Percentiles rank a stretch among this genome's conserved stretches.
Conservation (phyloP, 2,888 invertebrate species). For the Nephrotoma guestfalica region DNA sequence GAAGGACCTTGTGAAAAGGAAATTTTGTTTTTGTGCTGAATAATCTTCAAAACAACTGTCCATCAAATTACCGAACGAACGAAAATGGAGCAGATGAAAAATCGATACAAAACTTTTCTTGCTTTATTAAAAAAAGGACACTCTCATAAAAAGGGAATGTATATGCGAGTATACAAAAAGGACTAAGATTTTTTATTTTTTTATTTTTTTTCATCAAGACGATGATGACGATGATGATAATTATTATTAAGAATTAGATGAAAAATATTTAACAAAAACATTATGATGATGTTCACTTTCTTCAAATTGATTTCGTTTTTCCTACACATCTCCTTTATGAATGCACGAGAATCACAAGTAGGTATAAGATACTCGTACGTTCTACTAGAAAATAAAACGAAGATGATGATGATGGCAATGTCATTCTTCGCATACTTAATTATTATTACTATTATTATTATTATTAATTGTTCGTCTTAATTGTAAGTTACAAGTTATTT, state of each 20-base stretch:
- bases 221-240: background rate
- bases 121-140: background rate
- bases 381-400: background rate
- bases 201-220: background rate
- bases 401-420: background rate
- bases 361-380: background rate
- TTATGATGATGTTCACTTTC: background rate
- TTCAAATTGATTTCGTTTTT: background rate
- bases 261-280: background rate
- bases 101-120: background rate
- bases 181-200: background rate
- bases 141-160: background rate
- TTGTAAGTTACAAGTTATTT: background rate
- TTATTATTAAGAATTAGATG: background rate
- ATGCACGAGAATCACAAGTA: background rate
- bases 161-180: background rate
- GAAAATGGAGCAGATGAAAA: background rate
- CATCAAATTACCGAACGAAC: background rate
- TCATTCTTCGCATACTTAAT: background rate
- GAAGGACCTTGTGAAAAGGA: background rate
- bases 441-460: background rate
- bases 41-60: background rate
- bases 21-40: background rate
- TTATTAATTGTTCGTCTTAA: background rate
- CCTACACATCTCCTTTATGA: background rate